These are phyloP conservation scores for Diadumene lineata DNA, from an alignment of 92 coral and sea anemone species.

Conservation along the genomic window DNA sequence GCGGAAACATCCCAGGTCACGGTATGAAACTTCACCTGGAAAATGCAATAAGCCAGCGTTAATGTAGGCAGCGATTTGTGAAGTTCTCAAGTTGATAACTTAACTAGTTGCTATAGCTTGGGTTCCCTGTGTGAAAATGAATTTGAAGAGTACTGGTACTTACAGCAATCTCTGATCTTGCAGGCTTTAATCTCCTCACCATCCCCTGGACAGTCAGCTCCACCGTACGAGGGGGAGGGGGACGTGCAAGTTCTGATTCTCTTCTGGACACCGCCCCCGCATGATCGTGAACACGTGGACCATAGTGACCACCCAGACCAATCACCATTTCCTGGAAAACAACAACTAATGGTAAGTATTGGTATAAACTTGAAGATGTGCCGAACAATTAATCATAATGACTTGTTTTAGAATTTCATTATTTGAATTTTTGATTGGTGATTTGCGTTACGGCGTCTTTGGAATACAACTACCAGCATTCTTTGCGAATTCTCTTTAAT, in stretches of 20 bases:
- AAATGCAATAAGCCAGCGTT: too few relatives aligned
- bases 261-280: constrained; percentile 82
- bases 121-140: too few relatives aligned
- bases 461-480: too few relatives aligned
- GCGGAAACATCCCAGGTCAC: constrained; percentile 89
- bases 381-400: neutral
- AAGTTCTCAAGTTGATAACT: too few relatives aligned
- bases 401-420: too few relatives aligned
- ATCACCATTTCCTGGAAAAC: constrained; percentile 78
- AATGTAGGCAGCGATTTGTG: neutral
- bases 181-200: constrained; percentile 85
- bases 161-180: constrained; percentile 96
- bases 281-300: constrained; percentile 94
- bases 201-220: constrained; percentile 77
- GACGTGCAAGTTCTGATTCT: constrained; percentile 92
- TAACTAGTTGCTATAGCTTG: too few relatives aligned
- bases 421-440: too few relatives aligned
- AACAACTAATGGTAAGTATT: neutral
- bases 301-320: constrained; percentile 99
- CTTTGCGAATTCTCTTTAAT: too few relatives aligned
- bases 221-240: constrained; percentile 89
- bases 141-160: constrained; percentile 32
- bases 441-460: too few relatives aligned
- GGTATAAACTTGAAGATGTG: neutral
- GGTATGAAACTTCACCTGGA: constrained; percentile 85